Percentiles rank a stretch among this genome's conserved stretches.
Conservation (phyloP, 2,888 invertebrate species). For the Choreutis nemorana region DNA sequence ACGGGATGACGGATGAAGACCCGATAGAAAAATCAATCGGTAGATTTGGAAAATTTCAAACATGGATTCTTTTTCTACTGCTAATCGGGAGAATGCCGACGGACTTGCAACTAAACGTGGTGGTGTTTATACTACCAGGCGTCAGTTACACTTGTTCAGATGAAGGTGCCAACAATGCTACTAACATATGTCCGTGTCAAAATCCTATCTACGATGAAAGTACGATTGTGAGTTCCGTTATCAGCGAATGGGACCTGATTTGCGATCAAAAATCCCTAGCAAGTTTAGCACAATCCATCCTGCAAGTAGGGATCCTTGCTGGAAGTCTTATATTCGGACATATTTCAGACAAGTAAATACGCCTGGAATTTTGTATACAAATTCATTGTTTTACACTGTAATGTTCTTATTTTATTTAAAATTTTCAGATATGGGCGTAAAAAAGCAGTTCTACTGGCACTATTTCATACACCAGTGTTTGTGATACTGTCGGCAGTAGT, state of each 20-base stretch:
- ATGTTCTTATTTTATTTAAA: slow-evolving; percentile 3
- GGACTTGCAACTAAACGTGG: slow-evolving; percentile 64
- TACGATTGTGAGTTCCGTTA: slow-evolving; percentile 62
- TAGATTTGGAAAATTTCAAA: slow-evolving; percentile 62
- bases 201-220: slow-evolving; percentile 61
- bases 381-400: too few species aligned
- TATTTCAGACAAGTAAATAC: slow-evolving; percentile 50
- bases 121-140: slow-evolving; percentile 63
- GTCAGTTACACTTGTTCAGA: slow-evolving; percentile 55
- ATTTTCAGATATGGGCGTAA: slow-evolving; percentile 70
- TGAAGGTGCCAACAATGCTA: slow-evolving; percentile 27
- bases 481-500: slow-evolving; percentile 60
- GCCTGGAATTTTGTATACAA: not conserved
- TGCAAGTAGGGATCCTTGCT: slow-evolving; percentile 63
- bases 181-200: slow-evolving; percentile 45
- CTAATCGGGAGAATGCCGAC: slow-evolving; percentile 61
- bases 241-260: slow-evolving; percentile 69
- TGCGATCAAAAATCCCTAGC: slow-evolving; percentile 61
- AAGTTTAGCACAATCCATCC: slow-evolving; percentile 61
- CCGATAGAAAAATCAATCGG: slow-evolving; percentile 55
- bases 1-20: slow-evolving; percentile 20
- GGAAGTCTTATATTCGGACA: slow-evolving; percentile 64
- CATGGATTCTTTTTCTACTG: slow-evolving; percentile 53
- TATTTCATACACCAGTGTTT: slow-evolving; percentile 63
- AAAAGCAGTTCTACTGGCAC: slow-evolving; percentile 65